Conservation (phyloP, 2,888 invertebrate species). For the Actias luna region DNA sequence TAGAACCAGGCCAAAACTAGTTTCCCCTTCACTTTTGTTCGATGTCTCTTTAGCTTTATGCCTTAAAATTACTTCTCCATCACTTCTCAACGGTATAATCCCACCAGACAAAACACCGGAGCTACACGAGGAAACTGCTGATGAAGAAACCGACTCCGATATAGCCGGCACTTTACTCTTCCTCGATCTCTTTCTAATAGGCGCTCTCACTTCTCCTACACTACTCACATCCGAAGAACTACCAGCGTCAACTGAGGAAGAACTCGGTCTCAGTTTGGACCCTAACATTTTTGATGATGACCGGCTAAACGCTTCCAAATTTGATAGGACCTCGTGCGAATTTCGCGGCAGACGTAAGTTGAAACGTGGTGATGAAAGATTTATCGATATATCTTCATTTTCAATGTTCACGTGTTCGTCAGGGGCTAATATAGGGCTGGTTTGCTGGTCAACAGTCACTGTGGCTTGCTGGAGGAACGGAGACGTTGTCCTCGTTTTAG, state of each 20-base stretch:
- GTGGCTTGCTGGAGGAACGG: slow-evolving; percentile 46
- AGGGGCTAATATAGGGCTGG: slow-evolving; percentile 56
- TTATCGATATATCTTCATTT: slow-evolving; percentile 60
- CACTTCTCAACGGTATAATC: slow-evolving; percentile 62
- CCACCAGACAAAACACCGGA: slow-evolving; percentile 48
- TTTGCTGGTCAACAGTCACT: slow-evolving; percentile 56
- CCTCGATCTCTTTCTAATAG: slow-evolving; percentile 44
- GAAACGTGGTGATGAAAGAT: slow-evolving; percentile 70
- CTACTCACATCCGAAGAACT: slow-evolving; percentile 71
- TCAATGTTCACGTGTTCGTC: slow-evolving; percentile 42
- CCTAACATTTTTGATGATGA: slow-evolving; percentile 28
- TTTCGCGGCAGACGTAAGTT: slow-evolving; percentile 65
- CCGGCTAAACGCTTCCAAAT: slow-evolving; percentile 42
- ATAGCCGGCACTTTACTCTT: slow-evolving; percentile 43
- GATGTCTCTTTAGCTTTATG: slow-evolving; percentile 37
- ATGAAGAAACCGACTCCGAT: slow-evolving; percentile 59
- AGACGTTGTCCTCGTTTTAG: slow-evolving; percentile 71
- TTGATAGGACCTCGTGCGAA: slow-evolving; percentile 59
- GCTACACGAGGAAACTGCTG: slow-evolving; percentile 47
- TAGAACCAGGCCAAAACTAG: slow-evolving; percentile 37
- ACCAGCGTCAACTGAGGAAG: slow-evolving; percentile 65
- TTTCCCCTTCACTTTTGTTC: slow-evolving; percentile 53
- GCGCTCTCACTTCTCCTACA: slow-evolving; percentile 63
- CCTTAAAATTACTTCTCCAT: slow-evolving; percentile 63
- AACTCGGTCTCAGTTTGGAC: slow-evolving; percentile 39